Conservation (phyloP, 2,888 invertebrate genomes). For the Nycteola revayana region DNA sequence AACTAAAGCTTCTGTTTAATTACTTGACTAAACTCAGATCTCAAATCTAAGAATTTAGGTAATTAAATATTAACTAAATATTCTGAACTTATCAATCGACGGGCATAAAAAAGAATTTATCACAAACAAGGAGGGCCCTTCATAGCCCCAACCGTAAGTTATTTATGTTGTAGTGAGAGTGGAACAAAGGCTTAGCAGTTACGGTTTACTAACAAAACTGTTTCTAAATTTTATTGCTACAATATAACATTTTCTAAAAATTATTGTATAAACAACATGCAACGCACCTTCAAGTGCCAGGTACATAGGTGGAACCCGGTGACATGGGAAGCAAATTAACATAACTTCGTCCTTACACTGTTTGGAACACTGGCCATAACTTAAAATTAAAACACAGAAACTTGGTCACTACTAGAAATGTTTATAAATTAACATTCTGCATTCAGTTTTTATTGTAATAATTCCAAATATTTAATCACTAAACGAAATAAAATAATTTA, state of each 20-base stretch:
- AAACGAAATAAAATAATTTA: slow-evolving; percentile 45
- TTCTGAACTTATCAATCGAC: slow-evolving; percentile 32
- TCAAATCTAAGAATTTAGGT: too few species aligned
- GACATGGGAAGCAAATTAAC: slow-evolving; percentile 71
- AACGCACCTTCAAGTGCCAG: slow-evolving; percentile 71
- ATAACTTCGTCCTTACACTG: slow-evolving; percentile 73
- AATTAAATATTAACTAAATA: too few species aligned
- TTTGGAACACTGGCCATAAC: slow-evolving; percentile 62
- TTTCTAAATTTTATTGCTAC: slow-evolving; percentile 5
- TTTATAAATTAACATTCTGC: slow-evolving; percentile 45
- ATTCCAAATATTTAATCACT: slow-evolving; percentile 30
- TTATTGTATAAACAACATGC: slow-evolving; percentile 38
- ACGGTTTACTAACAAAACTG: slow-evolving; percentile 19
- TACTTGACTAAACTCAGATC: too few species aligned
- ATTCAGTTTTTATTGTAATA: slow-evolving; percentile 55
- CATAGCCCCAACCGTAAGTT: slow-evolving; percentile 45
- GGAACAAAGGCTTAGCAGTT: slow-evolving; percentile 31
- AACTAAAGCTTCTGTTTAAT: too few species aligned
- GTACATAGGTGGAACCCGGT: slow-evolving; percentile 75
- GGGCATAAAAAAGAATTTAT: slow-evolving; percentile 26
- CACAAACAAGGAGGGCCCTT: slow-evolving; percentile 48
- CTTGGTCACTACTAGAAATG: slow-evolving; percentile 36
- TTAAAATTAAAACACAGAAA: slow-evolving; percentile 41
- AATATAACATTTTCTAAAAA: slow-evolving; percentile 3
- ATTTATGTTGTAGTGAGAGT: slow-evolving; percentile 45